Evolutionary conservation across 1,140 invertebrate species (phyloP), one percentile per base, ranked within the genome.

Genomic region (Diuraphis noxia): DNA sequence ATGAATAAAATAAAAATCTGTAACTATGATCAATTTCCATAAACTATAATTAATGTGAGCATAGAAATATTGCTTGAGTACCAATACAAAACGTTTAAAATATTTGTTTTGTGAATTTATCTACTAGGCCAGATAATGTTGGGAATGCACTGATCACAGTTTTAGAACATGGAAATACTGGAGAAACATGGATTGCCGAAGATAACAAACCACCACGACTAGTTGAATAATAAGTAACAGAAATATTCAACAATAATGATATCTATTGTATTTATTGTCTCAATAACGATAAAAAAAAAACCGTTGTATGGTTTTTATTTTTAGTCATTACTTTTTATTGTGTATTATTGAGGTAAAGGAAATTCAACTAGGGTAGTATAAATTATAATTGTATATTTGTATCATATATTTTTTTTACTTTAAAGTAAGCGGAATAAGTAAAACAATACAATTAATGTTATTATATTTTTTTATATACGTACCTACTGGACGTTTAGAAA

Each of bases 161-260:
- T 79, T 79, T 89, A 40, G 38, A 89, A 23, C 41, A 79, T 8
- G 88, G 88, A 23, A 89, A 79, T 17, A 89, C 38, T 36, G 88
- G 88, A 79, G 88, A 89, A 36, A 41, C 88, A 19, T 89, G 88
- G 88, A 89, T 79, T 46, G 88, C 79, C 36, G 88, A 89, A 89
- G 23, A 89, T 30, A 43, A 43, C 19, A 43, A 79, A 46, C 88
- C 63, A 46, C 88, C 63, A 19, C 63, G 63, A 89, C 21, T 92
- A 34, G 10, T 52, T 90, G 46, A 87, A 30, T 36, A 93, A n/a
- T 49, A 92, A 38, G 46, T 49, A 49, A 49, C 19, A 49, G 4
- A 21, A 49, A 49, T 49, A 49, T 49, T 49, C 19, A 49, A 49
- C 23, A 49, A 21, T 49, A 49, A 49, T 49, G 23, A 13, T 49